Conservation (phyloP, 2,888 invertebrate species). For the Dynastes maya region DNA sequence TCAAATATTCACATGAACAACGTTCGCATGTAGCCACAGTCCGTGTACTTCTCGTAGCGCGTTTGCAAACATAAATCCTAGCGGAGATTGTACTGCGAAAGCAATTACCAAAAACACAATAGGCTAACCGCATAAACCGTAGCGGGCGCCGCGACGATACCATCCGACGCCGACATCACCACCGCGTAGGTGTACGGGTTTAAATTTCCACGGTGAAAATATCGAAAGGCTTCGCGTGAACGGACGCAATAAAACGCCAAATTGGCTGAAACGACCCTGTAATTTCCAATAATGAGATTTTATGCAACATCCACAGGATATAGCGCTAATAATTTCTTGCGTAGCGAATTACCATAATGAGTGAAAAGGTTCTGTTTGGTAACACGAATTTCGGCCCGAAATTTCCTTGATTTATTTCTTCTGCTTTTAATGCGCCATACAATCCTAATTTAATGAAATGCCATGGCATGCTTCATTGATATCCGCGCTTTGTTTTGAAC, state of each 20-base stretch:
- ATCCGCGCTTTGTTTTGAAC: background rate
- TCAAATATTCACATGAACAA: too few species aligned
- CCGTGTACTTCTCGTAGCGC: background rate
- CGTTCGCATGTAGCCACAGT: too few species aligned
- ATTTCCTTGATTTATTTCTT: too few species aligned
- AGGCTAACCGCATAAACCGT: slow-evolving; percentile 12
- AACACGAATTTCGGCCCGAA: background rate
- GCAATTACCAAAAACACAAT: slow-evolving; percentile 19
- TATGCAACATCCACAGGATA: slow-evolving; percentile 19
- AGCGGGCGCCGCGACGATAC: background rate
- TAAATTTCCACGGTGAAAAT: slow-evolving; percentile 36
- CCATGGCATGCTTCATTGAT: too few species aligned
- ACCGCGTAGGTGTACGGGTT: slow-evolving; percentile 1
- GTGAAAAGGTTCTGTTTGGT: background rate
- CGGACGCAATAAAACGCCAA: slow-evolving; percentile 15
- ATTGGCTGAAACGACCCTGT: slow-evolving; percentile 23
- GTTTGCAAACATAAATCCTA: background rate
- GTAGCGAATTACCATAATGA: slow-evolving; percentile 24
- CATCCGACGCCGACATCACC: background rate
- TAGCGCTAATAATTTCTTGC: slow-evolving; percentile 16
- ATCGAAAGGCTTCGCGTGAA: slow-evolving; percentile 32
- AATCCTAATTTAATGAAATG: too few species aligned
- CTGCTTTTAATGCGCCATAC: too few species aligned
- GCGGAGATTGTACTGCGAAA: slow-evolving; percentile 3
- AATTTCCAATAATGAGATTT: slow-evolving; percentile 30